A percentile compares a stretch with the other conserved stretches of the same genome.
Evolutionary conservation across 1,140 invertebrate species (phyloP).

Genomic region (Halesus radiatus): DNA sequence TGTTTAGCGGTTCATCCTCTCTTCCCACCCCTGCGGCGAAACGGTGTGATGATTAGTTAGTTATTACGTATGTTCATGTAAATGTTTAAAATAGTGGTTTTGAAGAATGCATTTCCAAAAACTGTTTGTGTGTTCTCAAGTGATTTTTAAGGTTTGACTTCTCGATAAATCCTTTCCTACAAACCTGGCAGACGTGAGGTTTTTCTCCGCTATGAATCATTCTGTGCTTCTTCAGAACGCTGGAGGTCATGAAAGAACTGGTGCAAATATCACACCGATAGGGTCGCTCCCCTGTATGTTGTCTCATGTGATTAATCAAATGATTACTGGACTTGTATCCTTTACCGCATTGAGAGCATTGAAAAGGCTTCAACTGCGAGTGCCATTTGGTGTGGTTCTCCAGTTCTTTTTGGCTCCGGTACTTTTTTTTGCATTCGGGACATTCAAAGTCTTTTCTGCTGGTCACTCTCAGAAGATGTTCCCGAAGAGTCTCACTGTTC

Average conservation of each 20-base stretch:
- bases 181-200: constrained; percentile 61
- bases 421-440: constrained; percentile 75
- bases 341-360: constrained; percentile 79
- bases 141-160: constrained; percentile 57
- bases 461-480: constrained; percentile 62
- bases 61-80: too few relatives aligned
- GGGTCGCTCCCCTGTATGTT: constrained; percentile 76
- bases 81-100: constrained; percentile 16
- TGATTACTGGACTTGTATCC: constrained; percentile 79
- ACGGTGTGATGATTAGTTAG: too few relatives aligned
- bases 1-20: too few relatives aligned
- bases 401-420: constrained; percentile 81
- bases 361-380: constrained; percentile 77
- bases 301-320: constrained; percentile 68
- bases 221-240: constrained; percentile 70
- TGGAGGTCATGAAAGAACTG: constrained; percentile 58
- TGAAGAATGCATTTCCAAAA: constrained; percentile 1
- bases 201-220: constrained; percentile 71
- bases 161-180: constrained; percentile 58
- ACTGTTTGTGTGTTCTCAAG: constrained; percentile 52
- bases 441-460: constrained; percentile 72
- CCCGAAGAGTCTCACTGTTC: constrained; percentile 55
- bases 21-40: too few relatives aligned
- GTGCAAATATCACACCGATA: constrained; percentile 73
- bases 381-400: constrained; percentile 76